A percentile compares a stretch with the other conserved stretches of the same genome.
phyloP scores from a whole-genome alignment of 2,797 vertebrate species.

The Xenopus petersii region DNA sequence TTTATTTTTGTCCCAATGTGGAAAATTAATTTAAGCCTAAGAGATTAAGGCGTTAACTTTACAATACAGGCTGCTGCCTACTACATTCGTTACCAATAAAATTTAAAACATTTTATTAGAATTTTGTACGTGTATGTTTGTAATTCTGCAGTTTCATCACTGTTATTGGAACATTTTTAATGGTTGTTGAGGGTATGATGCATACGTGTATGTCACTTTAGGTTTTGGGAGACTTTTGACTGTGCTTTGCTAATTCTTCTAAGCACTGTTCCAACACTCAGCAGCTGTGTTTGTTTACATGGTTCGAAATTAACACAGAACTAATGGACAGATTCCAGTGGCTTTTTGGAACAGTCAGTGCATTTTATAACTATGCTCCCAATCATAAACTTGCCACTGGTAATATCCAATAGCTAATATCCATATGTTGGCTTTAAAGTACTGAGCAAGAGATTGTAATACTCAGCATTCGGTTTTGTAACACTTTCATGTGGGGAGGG shows the following conservation, averaged over 20 bases:
- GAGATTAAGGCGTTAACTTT: conserved; percentile 19
- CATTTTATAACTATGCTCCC: conserved; percentile 60
- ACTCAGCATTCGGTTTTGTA: no score
- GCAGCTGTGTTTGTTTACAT: conserved; percentile 79
- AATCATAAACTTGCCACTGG: conserved; percentile 56
- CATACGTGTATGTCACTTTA: conserved; percentile 40
- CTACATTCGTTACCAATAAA: conserved; percentile 31
- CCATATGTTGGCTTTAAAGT: conserved; percentile 29
- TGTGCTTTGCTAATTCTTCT: conserved; percentile 55
- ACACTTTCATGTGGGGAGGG: no score
- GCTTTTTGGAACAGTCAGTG: conserved; percentile 59
- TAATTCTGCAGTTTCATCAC: conserved; percentile 27
- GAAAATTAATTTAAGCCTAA: not conserved
- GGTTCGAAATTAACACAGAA: conserved; percentile 66
- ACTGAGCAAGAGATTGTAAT: no score
- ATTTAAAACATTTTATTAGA: conserved; percentile 14
- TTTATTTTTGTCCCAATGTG: not conserved
- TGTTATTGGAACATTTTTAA: conserved; percentile 33
- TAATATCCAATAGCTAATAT: conserved; percentile 52
- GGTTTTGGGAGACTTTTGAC: conserved; percentile 38
- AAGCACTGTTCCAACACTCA: conserved; percentile 60
- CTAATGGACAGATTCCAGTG: conserved; percentile 61
- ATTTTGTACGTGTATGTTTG: conserved; percentile 9
- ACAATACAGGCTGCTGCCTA: conserved; percentile 26
- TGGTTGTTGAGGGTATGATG: conserved; percentile 35